Evolutionary conservation across 2,797 vertebrate genomes (phyloP).

Genomic region (Coilia nasus): DNA sequence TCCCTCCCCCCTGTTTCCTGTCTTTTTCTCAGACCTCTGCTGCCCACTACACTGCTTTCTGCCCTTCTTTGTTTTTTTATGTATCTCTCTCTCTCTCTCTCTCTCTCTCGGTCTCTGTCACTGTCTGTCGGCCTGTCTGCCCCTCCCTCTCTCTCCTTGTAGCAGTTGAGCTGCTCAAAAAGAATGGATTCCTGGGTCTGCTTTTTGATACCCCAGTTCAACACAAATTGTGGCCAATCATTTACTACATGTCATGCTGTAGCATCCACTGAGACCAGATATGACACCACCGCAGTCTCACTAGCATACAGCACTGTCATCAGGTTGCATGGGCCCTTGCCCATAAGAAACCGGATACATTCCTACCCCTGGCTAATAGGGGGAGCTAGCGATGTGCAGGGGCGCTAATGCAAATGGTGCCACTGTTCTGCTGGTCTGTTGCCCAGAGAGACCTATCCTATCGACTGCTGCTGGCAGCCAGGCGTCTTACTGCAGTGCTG

Average conservation of each 20-base stretch:
- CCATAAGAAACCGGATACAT: not conserved
- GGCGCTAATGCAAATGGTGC: not conserved
- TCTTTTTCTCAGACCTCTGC: not conserved
- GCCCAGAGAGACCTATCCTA: constrained; percentile 8
- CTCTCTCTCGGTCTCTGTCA: not conserved
- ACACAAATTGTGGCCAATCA: not conserved
- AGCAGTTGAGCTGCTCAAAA: not conserved
- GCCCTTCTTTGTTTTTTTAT: not conserved
- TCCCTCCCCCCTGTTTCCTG: not conserved
- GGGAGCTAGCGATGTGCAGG: not conserved
- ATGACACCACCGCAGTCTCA: not conserved
- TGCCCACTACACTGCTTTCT: not conserved
- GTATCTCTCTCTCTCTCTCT: not conserved
- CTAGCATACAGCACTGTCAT: not conserved
- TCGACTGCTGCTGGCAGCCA: constrained; percentile 2
- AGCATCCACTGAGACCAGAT: not conserved
- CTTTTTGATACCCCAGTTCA: not conserved
- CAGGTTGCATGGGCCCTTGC: not conserved
- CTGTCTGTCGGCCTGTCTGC: not conserved
- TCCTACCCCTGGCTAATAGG: not conserved
- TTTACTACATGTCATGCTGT: not conserved
- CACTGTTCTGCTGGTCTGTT: not conserved
- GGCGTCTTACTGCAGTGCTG: not conserved
- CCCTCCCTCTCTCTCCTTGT: not conserved
- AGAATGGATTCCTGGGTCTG: not conserved